phyloP scores from a whole-genome alignment of 2,888 invertebrate species.

The Yponomeuta plumbellus region DNA sequence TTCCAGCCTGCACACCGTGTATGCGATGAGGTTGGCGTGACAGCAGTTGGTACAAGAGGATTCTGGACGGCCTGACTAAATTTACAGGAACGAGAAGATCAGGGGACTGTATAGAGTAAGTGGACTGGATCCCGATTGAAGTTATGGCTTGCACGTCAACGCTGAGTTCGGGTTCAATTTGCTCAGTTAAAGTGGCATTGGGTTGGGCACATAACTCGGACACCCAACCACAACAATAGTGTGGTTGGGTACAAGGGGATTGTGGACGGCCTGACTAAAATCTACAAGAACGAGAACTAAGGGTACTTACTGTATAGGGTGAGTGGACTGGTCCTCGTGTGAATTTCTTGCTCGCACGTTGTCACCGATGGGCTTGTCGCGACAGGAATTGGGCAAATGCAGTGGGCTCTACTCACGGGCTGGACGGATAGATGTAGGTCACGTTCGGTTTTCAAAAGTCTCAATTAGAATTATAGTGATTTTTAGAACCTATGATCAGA shows the following conservation, averaged over 20 bases:
- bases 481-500: no score
- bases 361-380: background rate
- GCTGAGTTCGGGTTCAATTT: no score
- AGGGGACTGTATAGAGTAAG: conserved; percentile 94
- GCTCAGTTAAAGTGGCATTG: no score
- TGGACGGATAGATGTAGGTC: no score
- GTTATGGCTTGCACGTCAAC: background rate
- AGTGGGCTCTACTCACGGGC: no score
- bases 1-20: background rate
- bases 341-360: background rate
- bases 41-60: conserved; percentile 88
- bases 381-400: conserved; percentile 27
- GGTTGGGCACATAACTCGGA: no score
- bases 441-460: no score
- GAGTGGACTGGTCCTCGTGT: conserved; percentile 42
- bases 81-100: conserved; percentile 93
- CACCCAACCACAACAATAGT: no score
- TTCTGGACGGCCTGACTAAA: conserved; percentile 94
- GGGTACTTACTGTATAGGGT: conserved; percentile 96
- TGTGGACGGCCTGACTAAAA: conserved; percentile 92
- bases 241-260: conserved; percentile 95
- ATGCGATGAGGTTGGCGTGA: conserved; percentile 28
- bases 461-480: no score
- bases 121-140: conserved; percentile 28
- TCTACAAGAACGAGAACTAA: conserved; percentile 93